Evolutionary conservation across 2,888 invertebrate genomes (phyloP).

Genomic region (Nymphalis urticae): DNA sequence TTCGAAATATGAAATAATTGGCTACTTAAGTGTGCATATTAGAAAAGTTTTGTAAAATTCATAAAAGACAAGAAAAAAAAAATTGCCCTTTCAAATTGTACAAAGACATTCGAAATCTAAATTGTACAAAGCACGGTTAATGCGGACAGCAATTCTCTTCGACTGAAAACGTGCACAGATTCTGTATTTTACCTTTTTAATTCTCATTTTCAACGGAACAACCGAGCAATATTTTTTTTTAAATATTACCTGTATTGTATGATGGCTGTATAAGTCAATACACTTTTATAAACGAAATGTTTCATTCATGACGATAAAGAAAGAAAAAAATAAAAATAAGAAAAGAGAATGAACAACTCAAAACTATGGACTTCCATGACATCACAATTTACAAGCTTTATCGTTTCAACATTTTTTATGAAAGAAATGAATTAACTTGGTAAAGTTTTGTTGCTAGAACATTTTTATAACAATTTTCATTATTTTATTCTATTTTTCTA

Average conservation of each 20-base stretch:
- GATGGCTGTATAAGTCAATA: too few species aligned
- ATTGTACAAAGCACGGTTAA: conserved; percentile 37
- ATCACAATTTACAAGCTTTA: too few species aligned
- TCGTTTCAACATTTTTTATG: too few species aligned
- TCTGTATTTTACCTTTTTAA: conserved; percentile 12
- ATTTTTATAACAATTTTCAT: too few species aligned
- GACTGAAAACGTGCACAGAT: conserved; percentile 29
- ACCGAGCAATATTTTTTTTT: conserved; percentile 5
- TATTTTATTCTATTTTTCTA: too few species aligned
- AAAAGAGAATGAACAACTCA: too few species aligned
- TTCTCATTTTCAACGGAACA: background rate
- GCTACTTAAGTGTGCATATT: conserved; percentile 16
- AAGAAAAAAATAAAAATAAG: too few species aligned
- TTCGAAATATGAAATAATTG: background rate
- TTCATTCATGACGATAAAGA: too few species aligned
- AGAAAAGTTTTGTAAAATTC: conserved; percentile 16
- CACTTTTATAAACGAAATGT: too few species aligned
- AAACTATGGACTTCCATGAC: too few species aligned
- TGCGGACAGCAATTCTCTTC: conserved; percentile 26
- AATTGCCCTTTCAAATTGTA: conserved; percentile 30
- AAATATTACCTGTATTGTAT: background rate
- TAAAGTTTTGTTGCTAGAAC: too few species aligned
- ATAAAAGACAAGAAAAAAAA: conserved; percentile 21
- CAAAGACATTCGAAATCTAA: conserved; percentile 32
- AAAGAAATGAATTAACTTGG: too few species aligned